phyloP scores from a whole-genome alignment of 2,888 invertebrate species.

The Acrobasis repandana region DNA sequence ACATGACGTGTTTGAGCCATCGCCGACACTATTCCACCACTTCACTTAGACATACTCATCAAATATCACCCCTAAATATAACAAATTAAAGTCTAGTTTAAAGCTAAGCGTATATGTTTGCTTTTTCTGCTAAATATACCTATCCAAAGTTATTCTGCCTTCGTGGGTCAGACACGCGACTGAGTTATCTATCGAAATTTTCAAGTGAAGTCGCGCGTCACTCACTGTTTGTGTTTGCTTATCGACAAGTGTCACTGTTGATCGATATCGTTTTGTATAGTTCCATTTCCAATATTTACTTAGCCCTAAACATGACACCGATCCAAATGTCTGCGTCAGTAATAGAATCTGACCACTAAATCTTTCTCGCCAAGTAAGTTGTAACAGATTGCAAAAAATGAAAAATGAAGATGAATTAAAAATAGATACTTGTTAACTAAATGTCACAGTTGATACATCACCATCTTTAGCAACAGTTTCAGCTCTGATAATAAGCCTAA shows the following conservation, averaged over 20 bases:
- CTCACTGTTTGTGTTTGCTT: constrained; percentile 63
- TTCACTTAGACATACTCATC: constrained; percentile 29
- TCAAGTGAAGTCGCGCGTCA: constrained; percentile 75
- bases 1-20: constrained; percentile 77
- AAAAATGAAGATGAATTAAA: too few relatives aligned
- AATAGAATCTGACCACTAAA: too few relatives aligned
- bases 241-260: constrained; percentile 65
- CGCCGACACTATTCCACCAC: constrained; percentile 57
- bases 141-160: constrained; percentile 31
- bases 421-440: too few relatives aligned
- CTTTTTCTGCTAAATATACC: constrained; percentile 27
- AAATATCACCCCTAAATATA: constrained; percentile 34
- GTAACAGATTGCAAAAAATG: too few relatives aligned
- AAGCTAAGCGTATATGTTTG: constrained; percentile 8
- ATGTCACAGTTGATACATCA: too few relatives aligned
- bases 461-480: too few relatives aligned
- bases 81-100: constrained; percentile 25
- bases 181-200: constrained; percentile 68
- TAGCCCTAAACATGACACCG: constrained; percentile 17
- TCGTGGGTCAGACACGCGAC: constrained; percentile 65
- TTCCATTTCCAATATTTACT: constrained; percentile 41
- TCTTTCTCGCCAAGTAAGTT: too few relatives aligned
- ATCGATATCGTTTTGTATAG: constrained; percentile 54
- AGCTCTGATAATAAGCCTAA: too few relatives aligned
- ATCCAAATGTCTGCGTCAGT: too few relatives aligned